Evolutionary conservation across 2,888 invertebrate species (phyloP), one percentile per base, ranked within the genome.

Genomic region (Silvanus unidentatus): DNA sequence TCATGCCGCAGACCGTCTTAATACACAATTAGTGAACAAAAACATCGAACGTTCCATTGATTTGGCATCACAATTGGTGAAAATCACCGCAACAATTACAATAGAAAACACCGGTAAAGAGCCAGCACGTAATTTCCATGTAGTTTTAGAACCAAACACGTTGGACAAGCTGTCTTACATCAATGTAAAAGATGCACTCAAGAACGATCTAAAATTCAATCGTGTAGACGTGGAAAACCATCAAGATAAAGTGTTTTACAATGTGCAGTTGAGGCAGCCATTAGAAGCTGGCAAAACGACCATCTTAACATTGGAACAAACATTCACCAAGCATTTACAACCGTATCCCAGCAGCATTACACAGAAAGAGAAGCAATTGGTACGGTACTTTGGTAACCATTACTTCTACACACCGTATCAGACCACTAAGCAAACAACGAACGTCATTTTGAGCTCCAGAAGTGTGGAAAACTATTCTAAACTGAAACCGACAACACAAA

Each of bases 341-440:
- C 92, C 98, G 0, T 89, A 88, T 72, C 99, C 99, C 1, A 82
- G 82, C 8, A 81, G 86, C 57, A 95, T 99, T 48, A 78, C 83
- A 0, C 99, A 99, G 69, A 84, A 88, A 50, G 98, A 99, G 62
- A 90, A 91, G 61, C 99, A 99, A 65, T 76, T 94, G 52, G 91
- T 99, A 0, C 81, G 87, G 54, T 97, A 87, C 67, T 79, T 76
- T 53, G 95, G 94, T 16, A 91, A 86, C 64, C 77, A 89, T 45
- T 89, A 92, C 66, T 76, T 88, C 43, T 93, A 82, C 65, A 81
- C 88, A 0, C 91, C 94, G 0, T 99, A 98, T 70, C 68, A 74
- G 45, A 85, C 91, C 0, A 69, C 71, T 0, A 82, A 84, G 30
- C 95, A 97, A 70, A 91, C 86, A 54, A 91, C 94, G 0, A 82